Evolutionary conservation across 2,113 vertebrate genomes (phyloP).

Genomic region (Chlorodrepanis virens): DNA sequence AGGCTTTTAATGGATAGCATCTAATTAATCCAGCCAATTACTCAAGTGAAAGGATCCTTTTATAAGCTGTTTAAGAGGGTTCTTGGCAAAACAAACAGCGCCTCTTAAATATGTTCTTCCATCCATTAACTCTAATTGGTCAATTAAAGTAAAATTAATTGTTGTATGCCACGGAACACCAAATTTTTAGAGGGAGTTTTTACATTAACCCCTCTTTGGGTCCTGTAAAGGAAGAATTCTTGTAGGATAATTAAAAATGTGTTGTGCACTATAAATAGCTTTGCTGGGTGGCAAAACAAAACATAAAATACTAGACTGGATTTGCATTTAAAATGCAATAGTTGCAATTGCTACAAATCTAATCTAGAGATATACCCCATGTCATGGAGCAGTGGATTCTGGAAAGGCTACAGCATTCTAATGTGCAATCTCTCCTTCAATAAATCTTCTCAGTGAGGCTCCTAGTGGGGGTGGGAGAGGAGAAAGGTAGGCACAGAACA

Average conservation of each 20-base stretch:
- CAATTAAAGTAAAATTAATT: constrained; percentile 50
- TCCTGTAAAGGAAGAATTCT: constrained; percentile 14
- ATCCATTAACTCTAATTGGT: constrained; percentile 58
- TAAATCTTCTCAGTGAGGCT: neutral
- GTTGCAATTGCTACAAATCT: neutral
- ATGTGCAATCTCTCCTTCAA: neutral
- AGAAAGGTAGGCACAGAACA: neutral
- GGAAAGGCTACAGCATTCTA: neutral
- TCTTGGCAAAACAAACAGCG: constrained; percentile 8
- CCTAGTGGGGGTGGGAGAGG: neutral
- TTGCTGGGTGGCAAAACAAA: neutral
- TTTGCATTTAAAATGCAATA: constrained; percentile 23
- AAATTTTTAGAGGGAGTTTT: constrained; percentile 19
- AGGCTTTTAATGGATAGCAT: neutral
- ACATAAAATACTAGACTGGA: neutral
- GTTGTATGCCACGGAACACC: constrained; percentile 13
- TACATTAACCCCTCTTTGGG: neutral
- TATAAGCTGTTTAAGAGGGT: constrained; percentile 17
- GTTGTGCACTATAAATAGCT: neutral
- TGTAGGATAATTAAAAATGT: constrained; percentile 33
- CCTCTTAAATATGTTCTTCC: constrained; percentile 3
- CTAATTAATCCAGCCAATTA: constrained; percentile 42
- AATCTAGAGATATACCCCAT: neutral
- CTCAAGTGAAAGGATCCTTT: neutral
- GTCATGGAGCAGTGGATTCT: neutral